These are phyloP conservation scores for Puma concolor DNA, from an alignment of 2,113 vertebrate species.

Conservation along the genomic window DNA sequence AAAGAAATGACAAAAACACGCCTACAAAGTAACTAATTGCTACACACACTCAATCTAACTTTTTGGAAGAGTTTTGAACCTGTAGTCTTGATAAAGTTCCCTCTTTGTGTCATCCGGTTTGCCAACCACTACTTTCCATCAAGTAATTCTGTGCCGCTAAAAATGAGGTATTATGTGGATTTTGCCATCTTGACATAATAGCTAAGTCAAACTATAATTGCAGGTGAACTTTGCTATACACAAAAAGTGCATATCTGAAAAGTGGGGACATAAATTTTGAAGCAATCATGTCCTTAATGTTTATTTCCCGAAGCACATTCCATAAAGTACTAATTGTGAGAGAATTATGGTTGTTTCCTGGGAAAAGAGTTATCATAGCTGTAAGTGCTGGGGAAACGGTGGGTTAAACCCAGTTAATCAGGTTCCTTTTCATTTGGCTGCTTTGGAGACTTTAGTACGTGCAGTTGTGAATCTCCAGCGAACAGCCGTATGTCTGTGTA, in stretches of 20 bases:
- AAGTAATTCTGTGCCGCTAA: background rate
- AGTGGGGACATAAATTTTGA: background rate
- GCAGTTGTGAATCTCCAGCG: background rate
- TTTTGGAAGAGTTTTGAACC: background rate
- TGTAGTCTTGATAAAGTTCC: background rate
- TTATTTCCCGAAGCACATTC: background rate
- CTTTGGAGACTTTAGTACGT: background rate
- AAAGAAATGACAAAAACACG: background rate
- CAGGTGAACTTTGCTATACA: background rate
- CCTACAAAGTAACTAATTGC: background rate
- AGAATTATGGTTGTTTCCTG: background rate
- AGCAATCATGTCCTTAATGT: background rate
- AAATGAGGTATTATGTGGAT: background rate
- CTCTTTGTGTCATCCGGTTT: background rate
- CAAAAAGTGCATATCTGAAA: slow-evolving; percentile 22
- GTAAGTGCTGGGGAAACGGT: background rate
- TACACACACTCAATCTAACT: background rate
- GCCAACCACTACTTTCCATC: background rate
- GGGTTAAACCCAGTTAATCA: background rate
- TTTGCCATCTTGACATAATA: background rate
- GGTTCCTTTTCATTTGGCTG: background rate
- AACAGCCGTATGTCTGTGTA: background rate
- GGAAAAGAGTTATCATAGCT: background rate
- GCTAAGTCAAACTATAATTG: background rate
- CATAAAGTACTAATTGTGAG: background rate